Evolutionary conservation across 1,140 invertebrate species (phyloP), one percentile per base, ranked within the genome.

Genomic region (Aradophagus sp.): DNA sequence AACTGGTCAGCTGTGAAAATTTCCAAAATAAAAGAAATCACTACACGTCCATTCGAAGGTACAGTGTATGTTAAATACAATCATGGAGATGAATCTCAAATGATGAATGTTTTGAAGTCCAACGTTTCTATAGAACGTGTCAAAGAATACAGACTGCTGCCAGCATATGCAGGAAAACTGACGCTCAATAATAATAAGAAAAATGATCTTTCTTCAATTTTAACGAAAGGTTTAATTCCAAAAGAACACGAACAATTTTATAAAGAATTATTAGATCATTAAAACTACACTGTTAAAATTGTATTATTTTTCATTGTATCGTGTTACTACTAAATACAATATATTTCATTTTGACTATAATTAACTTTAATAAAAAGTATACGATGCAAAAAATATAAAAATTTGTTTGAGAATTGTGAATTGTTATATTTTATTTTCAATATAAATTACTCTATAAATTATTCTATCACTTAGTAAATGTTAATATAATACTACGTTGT

Each of bases 41-140:
- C 31, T 3, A 32, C 36, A 2, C 12, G 7, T 13, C 5, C 1
- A 11, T 17, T 12, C 8, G 17, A 36, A 6, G 8, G 5, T 13
- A 1, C 7, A 8, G 14, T 36, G 12, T 48, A 23, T 48, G 16
- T 48, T 23, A 48, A 48, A 26, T 48, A 48, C 27, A 15, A 48
- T 36, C 26, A 20, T 36, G 8, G 23, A 8, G 3, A 5, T 31
- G 5, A 31, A 3, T 10, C 29, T 8, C 4, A 10, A 11, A 31
- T 5, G n/a, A 31, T 31, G 2, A 2, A 31, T 8, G n/a, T 31
- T 31, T 10, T 31, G 3, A 31, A 31, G n/a, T 5, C 4, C 4
- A 11, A 10, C 3, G 4, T 5, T 11, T 10, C 29, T 6, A 11
- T 31, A 5, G 29, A 31, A 6, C 4, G n/a, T 31, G n/a, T 31